Evolutionary conservation across 2,113 vertebrate species (phyloP), one percentile per base, ranked within the genome.

Genomic region (Choloepus hoffmanni): DNA sequence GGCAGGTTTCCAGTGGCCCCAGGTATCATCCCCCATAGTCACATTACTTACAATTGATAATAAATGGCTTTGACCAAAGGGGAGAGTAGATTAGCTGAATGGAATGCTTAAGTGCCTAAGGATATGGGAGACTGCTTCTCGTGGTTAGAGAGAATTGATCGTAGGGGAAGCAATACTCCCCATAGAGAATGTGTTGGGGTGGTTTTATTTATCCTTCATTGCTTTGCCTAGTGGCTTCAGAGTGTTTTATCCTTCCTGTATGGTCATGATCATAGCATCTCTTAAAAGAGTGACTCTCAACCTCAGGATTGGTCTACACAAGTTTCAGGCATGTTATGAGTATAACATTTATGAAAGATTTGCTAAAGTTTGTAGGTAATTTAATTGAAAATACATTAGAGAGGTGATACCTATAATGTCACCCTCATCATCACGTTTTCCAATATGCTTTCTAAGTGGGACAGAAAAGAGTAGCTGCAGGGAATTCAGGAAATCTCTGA

Each of bases 21-120:
- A 89, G 95, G 70, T 85, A 92, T 79, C 74, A 93, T 30, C 86
- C 63, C 84, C 58, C 16, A 53, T 43, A 81, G 90, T 76, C 76
- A 81, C 36, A 36, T 85, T 85, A 83, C 86, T 96, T 82, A 70
- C 12, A 45, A 65, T 15, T 74, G 78, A 45, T 93, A 92, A 91
- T 82, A 93, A 89, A 95, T 85, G 79, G 36, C 90, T 88, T 93
- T 92, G 72, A 63, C 40, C 81, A 92, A 74, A 92, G 85, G 14
- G 82, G 89, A 96, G 28, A 82, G 68, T 40, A 50, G 36, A 94
- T 53, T 14, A 21, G 70, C 73, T 89, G 58, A 88, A 60, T 48
- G 70, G 88, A 92, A 94, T 60, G 60, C n/a, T 72, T 58, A 77
- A 62, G 76, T 73, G 55, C 33, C 68, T 82, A 26, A 88, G 92